Evolutionary conservation across 2,113 vertebrate genomes (phyloP).

Genomic region (Acanthisitta chloris): DNA sequence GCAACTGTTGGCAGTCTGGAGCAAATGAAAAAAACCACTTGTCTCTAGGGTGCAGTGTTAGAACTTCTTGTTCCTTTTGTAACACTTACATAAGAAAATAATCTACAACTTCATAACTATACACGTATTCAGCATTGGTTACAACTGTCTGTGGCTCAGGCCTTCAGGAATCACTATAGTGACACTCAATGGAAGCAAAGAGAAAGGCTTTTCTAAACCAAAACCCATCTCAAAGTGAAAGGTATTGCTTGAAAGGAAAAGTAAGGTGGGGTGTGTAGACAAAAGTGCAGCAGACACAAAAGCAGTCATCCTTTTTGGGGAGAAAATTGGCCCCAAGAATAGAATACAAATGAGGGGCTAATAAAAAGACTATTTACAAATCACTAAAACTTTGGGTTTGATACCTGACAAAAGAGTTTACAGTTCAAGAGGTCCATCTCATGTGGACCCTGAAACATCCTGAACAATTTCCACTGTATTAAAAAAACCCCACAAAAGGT

Average conservation of each 20-base stretch:
- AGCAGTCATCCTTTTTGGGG: not conserved
- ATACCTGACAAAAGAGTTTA: not conserved
- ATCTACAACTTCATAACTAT: not conserved
- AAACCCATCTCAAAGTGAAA: not conserved
- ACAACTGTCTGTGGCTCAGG: not conserved
- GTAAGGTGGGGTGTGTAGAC: not conserved
- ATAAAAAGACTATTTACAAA: not conserved
- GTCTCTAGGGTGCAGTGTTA: conserved; percentile 11
- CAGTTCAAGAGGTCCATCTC: not conserved
- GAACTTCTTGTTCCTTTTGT: conserved; percentile 39
- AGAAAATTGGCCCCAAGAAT: not conserved
- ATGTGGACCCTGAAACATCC: not conserved
- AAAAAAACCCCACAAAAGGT: not conserved
- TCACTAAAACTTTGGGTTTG: not conserved
- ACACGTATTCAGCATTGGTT: not conserved
- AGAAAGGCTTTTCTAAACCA: not conserved
- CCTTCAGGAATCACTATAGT: not conserved
- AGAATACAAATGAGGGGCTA: not conserved
- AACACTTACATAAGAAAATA: conserved; percentile 10
- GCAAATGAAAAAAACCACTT: not conserved
- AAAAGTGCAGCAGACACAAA: not conserved
- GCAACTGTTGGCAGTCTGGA: not conserved
- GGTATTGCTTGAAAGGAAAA: not conserved
- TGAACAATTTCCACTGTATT: not conserved
- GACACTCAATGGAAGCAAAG: not conserved